Percentiles rank a stretch among this genome's conserved stretches.
Conservation (phyloP, 2,888 invertebrate genomes). For the Cephus pulcher region DNA sequence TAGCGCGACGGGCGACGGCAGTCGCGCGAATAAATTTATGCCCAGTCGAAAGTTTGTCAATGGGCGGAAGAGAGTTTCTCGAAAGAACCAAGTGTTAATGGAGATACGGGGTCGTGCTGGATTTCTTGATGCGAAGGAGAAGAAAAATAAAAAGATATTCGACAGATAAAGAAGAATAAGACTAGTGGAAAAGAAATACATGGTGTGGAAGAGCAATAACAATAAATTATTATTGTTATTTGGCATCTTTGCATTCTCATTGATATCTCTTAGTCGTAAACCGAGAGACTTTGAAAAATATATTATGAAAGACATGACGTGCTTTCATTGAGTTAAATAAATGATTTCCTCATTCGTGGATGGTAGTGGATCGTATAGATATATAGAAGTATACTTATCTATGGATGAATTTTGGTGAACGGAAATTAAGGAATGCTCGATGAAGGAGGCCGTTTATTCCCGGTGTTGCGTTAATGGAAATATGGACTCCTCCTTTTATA, state of each 20-base stretch:
- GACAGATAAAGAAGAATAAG: conserved; percentile 15
- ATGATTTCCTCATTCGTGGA: not conserved
- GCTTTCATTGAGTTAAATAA: not conserved
- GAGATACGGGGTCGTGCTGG: conserved; percentile 23
- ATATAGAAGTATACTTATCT: not conserved
- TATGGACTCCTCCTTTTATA: conserved; percentile 29
- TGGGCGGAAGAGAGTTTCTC: conserved; percentile 30
- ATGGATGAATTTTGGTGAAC: conserved; percentile 1
- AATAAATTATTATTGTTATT: not conserved
- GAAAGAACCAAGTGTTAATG: conserved; percentile 34
- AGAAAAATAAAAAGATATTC: conserved; percentile 4
- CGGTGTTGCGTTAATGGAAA: conserved; percentile 33
- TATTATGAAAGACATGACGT: not conserved
- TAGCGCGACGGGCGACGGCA: conserved; percentile 4
- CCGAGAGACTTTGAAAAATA: not conserved
- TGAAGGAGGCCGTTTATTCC: not conserved
- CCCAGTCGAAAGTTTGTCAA: conserved; percentile 20
- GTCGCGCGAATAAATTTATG: conserved; percentile 24
- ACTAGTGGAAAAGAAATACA: not conserved
- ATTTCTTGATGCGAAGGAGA: conserved; percentile 1
- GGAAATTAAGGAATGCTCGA: conserved; percentile 1
- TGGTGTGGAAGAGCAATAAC: not conserved
- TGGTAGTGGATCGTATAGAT: not conserved
- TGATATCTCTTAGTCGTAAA: not conserved
- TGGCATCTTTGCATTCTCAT: not conserved